These are phyloP conservation scores for Polypterus bichir DNA, from an alignment of 2,113 vertebrate species.

Conservation along the genomic window DNA sequence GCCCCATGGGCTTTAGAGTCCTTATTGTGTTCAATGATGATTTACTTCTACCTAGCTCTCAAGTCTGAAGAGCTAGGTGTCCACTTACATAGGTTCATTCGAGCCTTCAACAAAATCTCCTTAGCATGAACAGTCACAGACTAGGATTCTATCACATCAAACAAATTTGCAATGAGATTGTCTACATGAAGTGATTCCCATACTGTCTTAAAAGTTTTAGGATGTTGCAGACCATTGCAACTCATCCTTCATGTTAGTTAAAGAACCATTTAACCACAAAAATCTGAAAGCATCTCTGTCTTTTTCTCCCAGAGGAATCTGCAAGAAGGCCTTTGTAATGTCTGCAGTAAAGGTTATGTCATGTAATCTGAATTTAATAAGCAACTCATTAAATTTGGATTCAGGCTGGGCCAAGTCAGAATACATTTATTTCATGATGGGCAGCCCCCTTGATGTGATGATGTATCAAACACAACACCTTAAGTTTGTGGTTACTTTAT, in stretches of 20 bases:
- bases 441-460: background rate
- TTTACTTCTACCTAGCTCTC: conserved; percentile 8
- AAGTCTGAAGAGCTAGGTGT: conserved; percentile 11
- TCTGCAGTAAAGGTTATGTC: background rate
- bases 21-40: background rate
- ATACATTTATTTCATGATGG: background rate
- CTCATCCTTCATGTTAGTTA: background rate
- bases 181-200: conserved; percentile 20
- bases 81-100: conserved; percentile 17
- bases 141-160: conserved; percentile 2
- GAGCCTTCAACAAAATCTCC: conserved; percentile 8
- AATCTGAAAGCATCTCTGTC: background rate
- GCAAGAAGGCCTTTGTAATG: background rate
- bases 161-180: conserved; percentile 9
- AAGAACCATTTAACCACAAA: background rate
- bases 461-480: background rate
- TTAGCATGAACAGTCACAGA: conserved; percentile 11
- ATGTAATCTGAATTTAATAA: background rate
- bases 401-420: background rate
- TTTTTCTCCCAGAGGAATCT: background rate
- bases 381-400: background rate
- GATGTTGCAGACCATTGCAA: background rate
- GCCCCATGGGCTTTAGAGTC: too few relatives aligned
- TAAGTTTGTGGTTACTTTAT: background rate
- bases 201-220: background rate